Conservation (phyloP, 2,888 invertebrate species). For the Tholera decimalis region DNA sequence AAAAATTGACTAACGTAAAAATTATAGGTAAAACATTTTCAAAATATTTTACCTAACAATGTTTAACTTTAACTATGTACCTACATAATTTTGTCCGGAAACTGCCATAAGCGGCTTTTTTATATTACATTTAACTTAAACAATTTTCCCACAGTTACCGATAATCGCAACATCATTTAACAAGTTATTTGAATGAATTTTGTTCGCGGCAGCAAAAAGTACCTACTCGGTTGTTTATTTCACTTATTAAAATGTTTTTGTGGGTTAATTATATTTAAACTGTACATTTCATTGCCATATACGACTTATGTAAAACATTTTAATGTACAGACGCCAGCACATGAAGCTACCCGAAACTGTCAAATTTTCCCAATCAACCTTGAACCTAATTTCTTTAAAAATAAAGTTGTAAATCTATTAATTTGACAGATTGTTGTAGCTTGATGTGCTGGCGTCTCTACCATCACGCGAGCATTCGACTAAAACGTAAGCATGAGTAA, state of each 20-base stretch:
- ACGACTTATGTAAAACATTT: neutral
- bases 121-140: neutral
- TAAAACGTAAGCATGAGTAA: too few relatives aligned
- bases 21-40: neutral
- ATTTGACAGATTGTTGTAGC: too few relatives aligned
- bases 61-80: neutral
- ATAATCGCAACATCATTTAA: neutral
- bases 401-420: too few relatives aligned
- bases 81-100: neutral
- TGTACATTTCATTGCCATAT: neutral
- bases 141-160: conserved; percentile 28
- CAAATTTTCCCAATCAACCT: too few relatives aligned
- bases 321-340: neutral
- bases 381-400: too few relatives aligned
- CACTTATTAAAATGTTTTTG: neutral
- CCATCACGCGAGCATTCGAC: too few relatives aligned
- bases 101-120: neutral
- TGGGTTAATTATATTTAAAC: neutral
- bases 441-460: too few relatives aligned
- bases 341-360: too few relatives aligned
- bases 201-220: conserved; percentile 3
- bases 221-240: neutral
- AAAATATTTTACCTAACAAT: neutral
- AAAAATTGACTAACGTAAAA: conserved; percentile 3
- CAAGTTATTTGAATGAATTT: conserved; percentile 1